Conservation (phyloP, 2,797 vertebrate species). For the Malacoraja senta region DNA sequence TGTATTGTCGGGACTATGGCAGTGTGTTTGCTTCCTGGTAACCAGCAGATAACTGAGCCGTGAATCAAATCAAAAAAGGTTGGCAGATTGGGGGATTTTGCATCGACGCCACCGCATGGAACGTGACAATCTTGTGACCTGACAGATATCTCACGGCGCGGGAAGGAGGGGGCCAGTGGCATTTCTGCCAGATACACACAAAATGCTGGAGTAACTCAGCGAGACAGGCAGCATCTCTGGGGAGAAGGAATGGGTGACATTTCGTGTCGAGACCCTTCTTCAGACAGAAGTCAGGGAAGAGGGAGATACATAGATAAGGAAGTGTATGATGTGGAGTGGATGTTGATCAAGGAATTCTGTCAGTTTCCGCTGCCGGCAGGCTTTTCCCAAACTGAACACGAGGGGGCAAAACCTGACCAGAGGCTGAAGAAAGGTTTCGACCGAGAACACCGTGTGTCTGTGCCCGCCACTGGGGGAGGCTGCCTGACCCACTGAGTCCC, state of each 20-base stretch:
- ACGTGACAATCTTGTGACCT: neutral
- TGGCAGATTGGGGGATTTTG: neutral
- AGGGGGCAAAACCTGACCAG: neutral
- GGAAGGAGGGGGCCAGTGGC: no score
- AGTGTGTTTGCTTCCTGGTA: neutral
- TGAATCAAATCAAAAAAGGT: neutral
- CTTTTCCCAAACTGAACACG: neutral
- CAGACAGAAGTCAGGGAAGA: neutral
- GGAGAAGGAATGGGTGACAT: no score
- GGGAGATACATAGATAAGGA: no score
- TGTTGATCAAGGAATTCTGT: no score
- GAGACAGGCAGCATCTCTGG: no score
- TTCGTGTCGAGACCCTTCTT: neutral
- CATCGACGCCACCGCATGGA: neutral
- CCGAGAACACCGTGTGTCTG: no score
- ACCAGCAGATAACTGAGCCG: neutral
- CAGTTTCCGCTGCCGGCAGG: neutral
- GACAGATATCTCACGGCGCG: neutral
- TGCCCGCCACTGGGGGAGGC: no score
- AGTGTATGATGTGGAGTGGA: no score
- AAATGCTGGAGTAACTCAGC: no score
- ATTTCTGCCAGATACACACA: neutral
- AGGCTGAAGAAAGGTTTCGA: no score
- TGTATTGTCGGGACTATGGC: neutral
- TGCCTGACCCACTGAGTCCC: no score